These are phyloP conservation scores for Orius laevigatus DNA, from an alignment of 1,140 invertebrate genomes.

Conservation along the genomic window DNA sequence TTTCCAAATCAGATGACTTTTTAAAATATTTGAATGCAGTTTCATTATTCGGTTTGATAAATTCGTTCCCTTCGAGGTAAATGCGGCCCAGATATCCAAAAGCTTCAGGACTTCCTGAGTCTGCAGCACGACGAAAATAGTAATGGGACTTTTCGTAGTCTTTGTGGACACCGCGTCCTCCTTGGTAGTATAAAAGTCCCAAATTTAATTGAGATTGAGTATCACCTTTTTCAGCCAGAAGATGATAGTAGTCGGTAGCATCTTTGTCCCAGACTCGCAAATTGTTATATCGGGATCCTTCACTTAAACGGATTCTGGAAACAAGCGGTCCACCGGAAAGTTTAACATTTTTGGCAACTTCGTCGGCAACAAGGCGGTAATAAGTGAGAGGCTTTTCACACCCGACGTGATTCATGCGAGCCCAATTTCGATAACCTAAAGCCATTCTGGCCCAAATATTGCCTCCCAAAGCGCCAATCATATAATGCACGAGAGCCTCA, in stretches of 20 bases:
- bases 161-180: slow-evolving; percentile 82
- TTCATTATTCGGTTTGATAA: slow-evolving; percentile 78
- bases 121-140: slow-evolving; percentile 87
- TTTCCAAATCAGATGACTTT: slow-evolving; percentile 84
- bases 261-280: slow-evolving; percentile 76
- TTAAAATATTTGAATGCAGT: slow-evolving; percentile 80
- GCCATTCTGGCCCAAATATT: slow-evolving; percentile 88
- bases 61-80: slow-evolving; percentile 87
- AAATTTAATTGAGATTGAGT: slow-evolving; percentile 84
- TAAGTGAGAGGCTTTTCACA: slow-evolving; percentile 78
- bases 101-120: slow-evolving; percentile 83
- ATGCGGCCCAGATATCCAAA: slow-evolving; percentile 93
- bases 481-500: slow-evolving; percentile 79
- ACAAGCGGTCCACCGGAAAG: slow-evolving; percentile 72
- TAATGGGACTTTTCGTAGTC: slow-evolving; percentile 78
- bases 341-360: slow-evolving; percentile 69
- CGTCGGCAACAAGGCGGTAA: slow-evolving; percentile 77
- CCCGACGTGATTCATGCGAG: slow-evolving; percentile 58
- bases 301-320: slow-evolving; percentile 70
- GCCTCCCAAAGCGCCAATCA: slow-evolving; percentile 71
- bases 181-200: slow-evolving; percentile 95
- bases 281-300: slow-evolving; percentile 60
- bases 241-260: slow-evolving; percentile 91
- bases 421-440: slow-evolving; percentile 72
- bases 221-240: slow-evolving; percentile 91